Conservation (phyloP, 2,888 invertebrate species). For the Drosophila prolongata region DNA sequence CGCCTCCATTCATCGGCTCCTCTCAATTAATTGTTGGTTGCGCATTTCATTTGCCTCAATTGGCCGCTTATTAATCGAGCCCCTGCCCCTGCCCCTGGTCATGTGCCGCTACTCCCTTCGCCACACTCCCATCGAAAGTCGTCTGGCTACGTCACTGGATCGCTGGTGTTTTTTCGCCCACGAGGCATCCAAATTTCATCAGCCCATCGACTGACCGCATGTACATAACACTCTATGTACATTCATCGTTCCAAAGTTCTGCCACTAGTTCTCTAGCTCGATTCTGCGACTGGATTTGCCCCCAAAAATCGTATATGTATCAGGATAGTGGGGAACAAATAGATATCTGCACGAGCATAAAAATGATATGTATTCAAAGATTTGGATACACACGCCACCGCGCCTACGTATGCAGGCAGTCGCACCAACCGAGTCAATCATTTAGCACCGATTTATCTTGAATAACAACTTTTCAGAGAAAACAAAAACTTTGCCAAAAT, state of each 20-base stretch:
- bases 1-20: slow-evolving; percentile 12
- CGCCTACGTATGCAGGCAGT: slow-evolving; percentile 13
- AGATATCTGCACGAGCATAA: slow-evolving; percentile 36
- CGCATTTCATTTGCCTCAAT: slow-evolving; percentile 49
- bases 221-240: slow-evolving; percentile 3
- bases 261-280: slow-evolving; percentile 4
- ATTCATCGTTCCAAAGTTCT: slow-evolving; percentile 9
- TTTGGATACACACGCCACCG: slow-evolving; percentile 14
- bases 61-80: slow-evolving; percentile 39
- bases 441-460: not conserved
- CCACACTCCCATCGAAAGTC: slow-evolving; percentile 1
- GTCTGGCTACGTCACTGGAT: slow-evolving; percentile 26
- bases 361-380: slow-evolving; percentile 24
- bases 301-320: slow-evolving; percentile 34
- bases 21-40: slow-evolving; percentile 42
- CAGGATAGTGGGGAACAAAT: slow-evolving; percentile 16
- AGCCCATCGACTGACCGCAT: slow-evolving; percentile 6
- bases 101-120: slow-evolving; percentile 1
- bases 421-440: not conserved
- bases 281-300: slow-evolving; percentile 33
- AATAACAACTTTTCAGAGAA: too few species aligned
- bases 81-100: slow-evolving; percentile 1
- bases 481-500: not conserved
- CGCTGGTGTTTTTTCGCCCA: slow-evolving; percentile 11
- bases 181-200: slow-evolving; percentile 34